Base-by-base conservation (phyloP, 2,797 vertebrate species). In the Hipposideros larvatus region DNA sequence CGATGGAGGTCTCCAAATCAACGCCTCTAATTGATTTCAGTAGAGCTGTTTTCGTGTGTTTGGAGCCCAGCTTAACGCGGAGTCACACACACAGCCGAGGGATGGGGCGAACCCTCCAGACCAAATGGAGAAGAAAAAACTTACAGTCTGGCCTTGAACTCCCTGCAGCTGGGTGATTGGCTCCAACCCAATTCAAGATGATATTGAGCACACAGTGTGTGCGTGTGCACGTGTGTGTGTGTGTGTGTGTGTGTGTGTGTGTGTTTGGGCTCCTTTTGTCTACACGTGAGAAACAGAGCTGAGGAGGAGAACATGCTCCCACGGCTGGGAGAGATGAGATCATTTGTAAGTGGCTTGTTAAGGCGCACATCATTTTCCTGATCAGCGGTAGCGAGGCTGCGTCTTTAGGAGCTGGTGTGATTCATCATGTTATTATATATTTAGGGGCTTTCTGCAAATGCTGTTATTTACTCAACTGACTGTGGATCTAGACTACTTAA, bases 391-490 rank as follows among this genome's bases (percentile, higher is more conserved):
- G 92, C 11, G 7, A 96, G 92, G 66, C 97, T 91, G 89, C 89
- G 1, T 96, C 96, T 97, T 97, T 71, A 77, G 92, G 87, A 95
- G 87, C 96, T 19, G 74, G 71, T 71, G 70, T 51, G 48, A 98
- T 98, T 97, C 97, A 97, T 98, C 98, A 97, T 92, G 96, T 92
- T 98, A 96, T 97, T 97, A 97, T 96, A 97, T 97, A 98, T 98
- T 98, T 97, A 98, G 97, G 93, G 80, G 85, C 96, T 94, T 97
- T 97, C 95, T 41, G 96, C 98, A 97, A 97, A 97, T 92, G 95
- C 95, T 79, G 97, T 95, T 98, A 98, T 98, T 98, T 97, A 98
- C 97, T 97, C 97, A 98, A 94, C 96, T 57, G 61, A 97, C 98
- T 98, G 97, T 96, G 96, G 83, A 95, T 95, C 93, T 95, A 92